phyloP scores from a whole-genome alignment of 2,113 vertebrate genomes.

The Larimichthys polyactis region DNA sequence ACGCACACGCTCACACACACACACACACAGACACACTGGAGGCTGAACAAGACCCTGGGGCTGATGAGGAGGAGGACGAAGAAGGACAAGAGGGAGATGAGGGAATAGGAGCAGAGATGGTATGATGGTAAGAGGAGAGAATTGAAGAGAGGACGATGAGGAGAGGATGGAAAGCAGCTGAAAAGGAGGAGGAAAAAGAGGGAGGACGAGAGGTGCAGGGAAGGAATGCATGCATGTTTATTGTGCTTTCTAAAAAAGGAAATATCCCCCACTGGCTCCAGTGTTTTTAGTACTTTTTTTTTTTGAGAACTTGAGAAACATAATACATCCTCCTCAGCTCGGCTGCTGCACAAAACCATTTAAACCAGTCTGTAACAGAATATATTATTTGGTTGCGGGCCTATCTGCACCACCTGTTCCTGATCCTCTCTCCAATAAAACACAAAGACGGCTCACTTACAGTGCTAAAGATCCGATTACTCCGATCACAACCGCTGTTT shows the following conservation, averaged over 20 bases:
- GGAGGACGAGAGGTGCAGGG: conserved; percentile 25
- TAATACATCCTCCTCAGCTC: neutral
- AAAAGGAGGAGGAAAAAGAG: conserved; percentile 6
- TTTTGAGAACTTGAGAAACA: conserved; percentile 28
- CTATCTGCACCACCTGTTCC: conserved; percentile 51
- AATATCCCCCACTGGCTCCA: conserved; percentile 35
- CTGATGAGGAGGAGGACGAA: conserved; percentile 19
- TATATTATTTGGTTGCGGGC: neutral
- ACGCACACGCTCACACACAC: conserved; percentile 10
- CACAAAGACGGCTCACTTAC: conserved; percentile 31
- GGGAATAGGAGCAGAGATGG: conserved; percentile 6
- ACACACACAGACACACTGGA: conserved; percentile 14
- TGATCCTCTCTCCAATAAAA: conserved; percentile 2
- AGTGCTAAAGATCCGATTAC: conserved; percentile 20
- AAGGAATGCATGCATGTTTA: conserved; percentile 67
- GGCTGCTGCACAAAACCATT: neutral
- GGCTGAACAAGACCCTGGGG: conserved; percentile 35
- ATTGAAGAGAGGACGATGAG: neutral
- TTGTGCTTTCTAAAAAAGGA: conserved; percentile 69
- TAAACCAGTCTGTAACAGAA: conserved; percentile 23
- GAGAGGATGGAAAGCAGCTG: conserved; percentile 22
- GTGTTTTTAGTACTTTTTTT: conserved; percentile 48
- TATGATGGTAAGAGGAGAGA: neutral
- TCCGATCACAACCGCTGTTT: neutral
- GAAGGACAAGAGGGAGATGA: conserved; percentile 17